These are phyloP conservation scores for Pyrochroa serraticornis DNA, from an alignment of 2,888 invertebrate genomes.

Conservation along the genomic window DNA sequence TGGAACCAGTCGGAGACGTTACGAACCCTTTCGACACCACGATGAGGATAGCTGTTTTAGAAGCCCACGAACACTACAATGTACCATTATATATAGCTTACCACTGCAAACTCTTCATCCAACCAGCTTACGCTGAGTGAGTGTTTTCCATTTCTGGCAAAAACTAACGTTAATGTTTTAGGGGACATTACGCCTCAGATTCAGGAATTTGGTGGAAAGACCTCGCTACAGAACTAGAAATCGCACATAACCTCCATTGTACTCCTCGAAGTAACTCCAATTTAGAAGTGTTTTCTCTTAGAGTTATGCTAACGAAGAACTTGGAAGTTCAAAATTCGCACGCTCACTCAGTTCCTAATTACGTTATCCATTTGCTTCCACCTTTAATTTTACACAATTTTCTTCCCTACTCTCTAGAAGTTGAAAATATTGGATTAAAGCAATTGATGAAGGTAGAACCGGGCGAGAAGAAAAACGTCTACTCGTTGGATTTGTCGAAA, in stretches of 20 bases:
- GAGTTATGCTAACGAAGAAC: conserved; percentile 59
- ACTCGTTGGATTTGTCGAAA: conserved; percentile 68
- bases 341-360: conserved; percentile 68
- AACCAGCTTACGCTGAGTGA: conserved; percentile 77
- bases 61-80: conserved; percentile 75
- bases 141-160: conserved; percentile 44
- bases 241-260: conserved; percentile 71
- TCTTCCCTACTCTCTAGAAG: conserved; percentile 73
- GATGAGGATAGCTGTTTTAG: conserved; percentile 73
- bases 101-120: conserved; percentile 76
- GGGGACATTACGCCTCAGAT: conserved; percentile 73
- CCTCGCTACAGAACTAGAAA: conserved; percentile 69
- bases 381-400: conserved; percentile 78
- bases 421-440: conserved; percentile 60
- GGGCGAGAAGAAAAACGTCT: conserved; percentile 73
- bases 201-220: conserved; percentile 84
- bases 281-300: conserved; percentile 69
- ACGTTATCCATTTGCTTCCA: conserved; percentile 73
- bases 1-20: conserved; percentile 68
- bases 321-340: conserved; percentile 43
- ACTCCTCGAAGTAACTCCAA: conserved; percentile 67
- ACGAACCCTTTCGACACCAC: conserved; percentile 79
- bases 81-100: conserved; percentile 82
- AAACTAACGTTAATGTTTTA: conserved; percentile 45
- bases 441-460: conserved; percentile 68